Evolutionary conservation across 2,888 invertebrate species (phyloP).

Genomic region (Liposcelis brunnea): DNA sequence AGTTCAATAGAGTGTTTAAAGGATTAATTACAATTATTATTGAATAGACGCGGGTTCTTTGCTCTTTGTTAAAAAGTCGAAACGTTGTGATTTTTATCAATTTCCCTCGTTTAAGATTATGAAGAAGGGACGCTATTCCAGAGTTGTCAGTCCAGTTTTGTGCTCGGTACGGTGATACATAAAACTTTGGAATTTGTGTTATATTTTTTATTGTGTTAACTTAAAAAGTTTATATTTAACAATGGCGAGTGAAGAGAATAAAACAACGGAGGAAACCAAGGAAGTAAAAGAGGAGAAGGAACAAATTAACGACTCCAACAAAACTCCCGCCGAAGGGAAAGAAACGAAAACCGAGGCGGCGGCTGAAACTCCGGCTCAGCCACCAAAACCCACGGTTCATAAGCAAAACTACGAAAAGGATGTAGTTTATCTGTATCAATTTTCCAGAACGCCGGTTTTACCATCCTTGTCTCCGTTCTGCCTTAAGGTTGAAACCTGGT

Average conservation of each 20-base stretch:
- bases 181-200: no score
- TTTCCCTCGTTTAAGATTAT: no score
- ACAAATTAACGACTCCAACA: conserved; percentile 21
- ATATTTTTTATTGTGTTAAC: no score
- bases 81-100: no score
- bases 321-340: conserved; percentile 27
- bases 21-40: no score
- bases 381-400: conserved; percentile 61
- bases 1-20: no score
- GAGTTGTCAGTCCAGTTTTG: no score
- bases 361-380: conserved; percentile 42
- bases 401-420: conserved; percentile 82
- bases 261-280: conserved; percentile 45
- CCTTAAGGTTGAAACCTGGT: conserved; percentile 92
- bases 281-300: conserved; percentile 36
- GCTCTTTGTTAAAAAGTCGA: no score
- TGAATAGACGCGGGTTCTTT: no score
- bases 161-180: no score
- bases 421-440: conserved; percentile 85
- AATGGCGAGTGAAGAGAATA: conserved; percentile 65
- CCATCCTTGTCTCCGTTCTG: conserved; percentile 86
- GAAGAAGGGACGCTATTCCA: no score
- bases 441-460: conserved; percentile 73
- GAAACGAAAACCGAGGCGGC: conserved; percentile 20
- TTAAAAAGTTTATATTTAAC: conserved; percentile 17